Percentiles rank a stretch among this genome's conserved stretches.
phyloP scores from a whole-genome alignment of 2,888 invertebrate genomes.

The Arrhopalites spinosus region DNA sequence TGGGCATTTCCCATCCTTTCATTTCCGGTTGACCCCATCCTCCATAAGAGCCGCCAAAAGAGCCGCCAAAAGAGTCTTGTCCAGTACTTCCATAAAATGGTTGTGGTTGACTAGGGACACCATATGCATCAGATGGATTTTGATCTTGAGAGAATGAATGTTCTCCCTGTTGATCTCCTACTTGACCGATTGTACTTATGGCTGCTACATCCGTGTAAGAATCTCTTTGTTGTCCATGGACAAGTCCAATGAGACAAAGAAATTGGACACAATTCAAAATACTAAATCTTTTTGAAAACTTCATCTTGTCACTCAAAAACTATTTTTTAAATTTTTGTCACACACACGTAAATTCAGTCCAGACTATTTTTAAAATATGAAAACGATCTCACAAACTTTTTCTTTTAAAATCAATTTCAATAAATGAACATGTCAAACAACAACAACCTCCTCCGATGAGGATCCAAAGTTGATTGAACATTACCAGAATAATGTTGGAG shows the following conservation, averaged over 20 bases:
- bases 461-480: not conserved
- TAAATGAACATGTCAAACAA: not conserved
- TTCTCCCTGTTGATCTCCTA: not conserved
- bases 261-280: too few species aligned
- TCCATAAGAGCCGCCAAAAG: too few species aligned
- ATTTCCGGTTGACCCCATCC: too few species aligned
- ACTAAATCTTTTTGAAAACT: constrained; percentile 8
- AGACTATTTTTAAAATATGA: too few species aligned
- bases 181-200: not conserved
- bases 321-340: not conserved
- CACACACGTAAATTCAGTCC: not conserved
- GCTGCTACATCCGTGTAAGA: not conserved
- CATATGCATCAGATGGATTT: not conserved
- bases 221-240: not conserved
- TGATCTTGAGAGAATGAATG: not conserved
- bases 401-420: not conserved
- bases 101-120: not conserved
- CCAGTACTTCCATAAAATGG: not conserved
- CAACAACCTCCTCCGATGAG: not conserved
- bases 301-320: not conserved
- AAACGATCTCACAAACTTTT: too few species aligned
- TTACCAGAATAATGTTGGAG: too few species aligned
- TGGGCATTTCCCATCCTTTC: too few species aligned
- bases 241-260: too few species aligned
- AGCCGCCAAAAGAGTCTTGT: too few species aligned